phyloP scores from a whole-genome alignment of 2,797 vertebrate species.

The Acipenser ruthenus region DNA sequence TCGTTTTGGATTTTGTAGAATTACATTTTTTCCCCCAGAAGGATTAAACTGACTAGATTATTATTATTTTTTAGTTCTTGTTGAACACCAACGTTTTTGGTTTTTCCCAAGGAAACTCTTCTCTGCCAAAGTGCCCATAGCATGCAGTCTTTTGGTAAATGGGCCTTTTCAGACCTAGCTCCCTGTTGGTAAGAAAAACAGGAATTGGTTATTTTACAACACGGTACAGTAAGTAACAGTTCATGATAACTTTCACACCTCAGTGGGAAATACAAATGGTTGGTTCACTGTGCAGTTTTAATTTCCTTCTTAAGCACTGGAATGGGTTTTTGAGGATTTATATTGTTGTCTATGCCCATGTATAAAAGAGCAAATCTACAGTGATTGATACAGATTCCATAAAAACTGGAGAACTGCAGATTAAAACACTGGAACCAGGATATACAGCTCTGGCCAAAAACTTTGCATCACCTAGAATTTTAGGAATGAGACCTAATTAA shows the following conservation, averaged over 20 bases:
- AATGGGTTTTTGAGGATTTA: neutral
- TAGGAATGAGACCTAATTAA: too few relatives aligned
- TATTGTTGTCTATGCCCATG: neutral
- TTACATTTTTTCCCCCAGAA: too few relatives aligned
- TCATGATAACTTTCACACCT: too few relatives aligned
- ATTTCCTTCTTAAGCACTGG: neutral
- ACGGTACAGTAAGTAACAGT: neutral
- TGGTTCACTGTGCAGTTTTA: neutral
- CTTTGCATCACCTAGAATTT: too few relatives aligned
- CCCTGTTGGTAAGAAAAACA: constrained; percentile 32
- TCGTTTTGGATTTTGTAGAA: too few relatives aligned
- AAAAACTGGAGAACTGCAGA: too few relatives aligned
- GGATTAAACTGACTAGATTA: too few relatives aligned
- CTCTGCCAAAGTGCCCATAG: constrained; percentile 66
- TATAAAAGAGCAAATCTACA: too few relatives aligned
- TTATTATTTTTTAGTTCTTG: too few relatives aligned
- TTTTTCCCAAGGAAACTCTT: constrained; percentile 67
- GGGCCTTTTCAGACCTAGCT: constrained; percentile 60
- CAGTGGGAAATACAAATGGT: neutral
- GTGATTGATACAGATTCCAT: too few relatives aligned
- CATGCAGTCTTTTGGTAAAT: constrained; percentile 62
- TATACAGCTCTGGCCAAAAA: too few relatives aligned
- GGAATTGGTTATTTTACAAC: neutral
- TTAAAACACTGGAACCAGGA: too few relatives aligned
- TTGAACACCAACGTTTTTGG: constrained; percentile 48